Conservation (phyloP, 2,113 vertebrate species). For the Pao palembangensis region DNA sequence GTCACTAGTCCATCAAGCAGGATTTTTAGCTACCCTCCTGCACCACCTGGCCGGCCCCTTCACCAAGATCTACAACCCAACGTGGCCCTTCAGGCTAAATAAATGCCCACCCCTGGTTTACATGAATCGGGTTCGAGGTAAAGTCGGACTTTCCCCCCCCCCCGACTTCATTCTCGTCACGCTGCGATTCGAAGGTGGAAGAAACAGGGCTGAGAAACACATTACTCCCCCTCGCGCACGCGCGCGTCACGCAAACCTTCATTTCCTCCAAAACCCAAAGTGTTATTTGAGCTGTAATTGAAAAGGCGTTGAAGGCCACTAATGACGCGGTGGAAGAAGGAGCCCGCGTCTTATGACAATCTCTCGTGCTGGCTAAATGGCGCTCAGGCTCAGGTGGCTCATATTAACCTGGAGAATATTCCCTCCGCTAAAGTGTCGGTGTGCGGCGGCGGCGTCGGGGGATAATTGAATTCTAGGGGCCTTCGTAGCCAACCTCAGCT, state of each 20-base stretch:
- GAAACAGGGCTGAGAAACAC: background rate
- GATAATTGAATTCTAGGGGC: slow-evolving; percentile 83
- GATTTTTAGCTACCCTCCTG: too few relatives aligned
- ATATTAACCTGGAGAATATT: slow-evolving; percentile 93
- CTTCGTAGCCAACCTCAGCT: slow-evolving; percentile 89
- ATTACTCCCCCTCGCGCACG: background rate
- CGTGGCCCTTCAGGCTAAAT: too few relatives aligned
- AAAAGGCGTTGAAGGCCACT: slow-evolving; percentile 33
- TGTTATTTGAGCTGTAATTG: slow-evolving; percentile 40
- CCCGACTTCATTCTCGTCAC: too few relatives aligned
- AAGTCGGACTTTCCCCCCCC: too few relatives aligned
- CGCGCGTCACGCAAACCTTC: slow-evolving; percentile 2
- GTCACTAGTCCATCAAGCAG: too few relatives aligned
- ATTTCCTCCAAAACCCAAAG: too few relatives aligned
- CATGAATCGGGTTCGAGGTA: too few relatives aligned
- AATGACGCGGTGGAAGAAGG: slow-evolving; percentile 26
- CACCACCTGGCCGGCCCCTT: too few relatives aligned
- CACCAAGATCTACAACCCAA: too few relatives aligned
- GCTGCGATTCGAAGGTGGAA: too few relatives aligned
- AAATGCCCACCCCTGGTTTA: too few relatives aligned
- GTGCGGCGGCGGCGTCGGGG: slow-evolving; percentile 29
- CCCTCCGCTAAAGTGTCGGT: slow-evolving; percentile 33
- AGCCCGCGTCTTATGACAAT: slow-evolving; percentile 43
- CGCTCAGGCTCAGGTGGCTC: slow-evolving; percentile 94
- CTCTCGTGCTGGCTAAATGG: slow-evolving; percentile 65